Base-by-base conservation (phyloP, 2,113 vertebrate species). In the Anhinga rufa region DNA sequence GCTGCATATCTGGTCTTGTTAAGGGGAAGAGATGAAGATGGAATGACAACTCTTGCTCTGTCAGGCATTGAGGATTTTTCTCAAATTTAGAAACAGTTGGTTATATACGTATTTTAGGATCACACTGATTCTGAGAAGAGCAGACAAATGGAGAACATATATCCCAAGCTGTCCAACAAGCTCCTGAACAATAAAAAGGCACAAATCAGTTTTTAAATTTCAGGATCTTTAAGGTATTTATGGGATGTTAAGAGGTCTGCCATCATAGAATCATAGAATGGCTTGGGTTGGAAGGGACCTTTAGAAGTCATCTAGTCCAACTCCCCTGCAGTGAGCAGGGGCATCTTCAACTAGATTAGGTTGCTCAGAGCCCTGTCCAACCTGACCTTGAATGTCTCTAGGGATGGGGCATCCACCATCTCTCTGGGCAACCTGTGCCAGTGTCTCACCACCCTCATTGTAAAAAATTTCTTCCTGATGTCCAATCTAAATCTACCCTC, bases 31-130 rank as follows among this genome's bases (percentile, higher is more conserved):
- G 31, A 90, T 51, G 79, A 88, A 46, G 46, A 66, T 62, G 48
- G 60, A 95, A 94, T 82, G 58, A 93, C 44, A 91, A 91, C 49
- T 76, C 79, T 36, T 69, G 36, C 42, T 69, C 54, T 91, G 17
- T 74, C 57, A 77, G 62, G 58, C 34, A 88, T 15, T 44, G 72
- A 48, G 52, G 32, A 88, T n/a, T 64, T 31, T 31, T 54, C 64
- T 72, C 34, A 29, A 48, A 38, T 64, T 54, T 48, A 88, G 51
- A 66, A 86, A 71, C 55, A 51, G 52, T 58, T 84, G 13, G 12
- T 80, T 77, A 57, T 46, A 21, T 57, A 40, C 10, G 5, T 71
- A 44, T 82, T 88, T 88, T 83, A 44, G n/a, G 32, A 82, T 70
- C 28, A 36, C 3, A 8, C 16, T 10, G 28, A 64, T 76, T 70